A percentile compares a stretch with the other conserved stretches of the same genome.
Conservation (phyloP, 2,888 invertebrate genomes). For the Cynaeus angustus region DNA sequence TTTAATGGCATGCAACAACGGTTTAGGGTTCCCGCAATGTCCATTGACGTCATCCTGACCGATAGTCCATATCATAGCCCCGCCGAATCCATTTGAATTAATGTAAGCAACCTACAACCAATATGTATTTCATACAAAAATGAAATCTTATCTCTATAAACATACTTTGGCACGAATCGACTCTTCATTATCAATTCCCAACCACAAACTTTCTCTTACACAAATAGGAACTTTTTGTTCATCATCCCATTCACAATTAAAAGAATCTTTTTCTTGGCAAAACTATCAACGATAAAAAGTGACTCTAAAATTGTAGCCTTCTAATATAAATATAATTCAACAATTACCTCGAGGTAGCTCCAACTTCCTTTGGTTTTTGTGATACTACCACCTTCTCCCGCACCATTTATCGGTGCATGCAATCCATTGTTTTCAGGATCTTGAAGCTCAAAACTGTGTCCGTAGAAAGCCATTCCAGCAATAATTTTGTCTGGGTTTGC, state of each 20-base stretch:
- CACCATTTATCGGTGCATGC: constrained; percentile 73
- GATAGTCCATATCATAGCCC: constrained; percentile 60
- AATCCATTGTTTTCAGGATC: constrained; percentile 67
- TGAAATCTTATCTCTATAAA: constrained; percentile 3
- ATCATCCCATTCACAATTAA: constrained; percentile 52
- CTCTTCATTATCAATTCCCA: constrained; percentile 58
- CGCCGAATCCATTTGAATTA: constrained; percentile 50
- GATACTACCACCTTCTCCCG: constrained; percentile 27
- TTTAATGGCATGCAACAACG: constrained; percentile 52
- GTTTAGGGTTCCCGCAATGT: constrained; percentile 55
- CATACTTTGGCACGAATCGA: constrained; percentile 56
- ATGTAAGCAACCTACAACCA: constrained; percentile 20
- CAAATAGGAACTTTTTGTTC: constrained; percentile 58
- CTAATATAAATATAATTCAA: no score
- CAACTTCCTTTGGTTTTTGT: constrained; percentile 12
- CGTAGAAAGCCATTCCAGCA: constrained; percentile 44
- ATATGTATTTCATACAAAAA: not conserved
- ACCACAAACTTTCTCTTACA: constrained; percentile 57
- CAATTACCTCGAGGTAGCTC: constrained; percentile 24
- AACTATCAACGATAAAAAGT: not conserved
- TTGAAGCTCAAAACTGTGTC: constrained; percentile 33
- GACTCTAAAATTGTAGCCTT: not conserved
- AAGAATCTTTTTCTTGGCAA: constrained; percentile 9
- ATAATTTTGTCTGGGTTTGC: constrained; percentile 36
- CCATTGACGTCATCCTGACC: constrained; percentile 56